Conservation (phyloP, 1,140 invertebrate genomes). For the Saccostrea echinata region DNA sequence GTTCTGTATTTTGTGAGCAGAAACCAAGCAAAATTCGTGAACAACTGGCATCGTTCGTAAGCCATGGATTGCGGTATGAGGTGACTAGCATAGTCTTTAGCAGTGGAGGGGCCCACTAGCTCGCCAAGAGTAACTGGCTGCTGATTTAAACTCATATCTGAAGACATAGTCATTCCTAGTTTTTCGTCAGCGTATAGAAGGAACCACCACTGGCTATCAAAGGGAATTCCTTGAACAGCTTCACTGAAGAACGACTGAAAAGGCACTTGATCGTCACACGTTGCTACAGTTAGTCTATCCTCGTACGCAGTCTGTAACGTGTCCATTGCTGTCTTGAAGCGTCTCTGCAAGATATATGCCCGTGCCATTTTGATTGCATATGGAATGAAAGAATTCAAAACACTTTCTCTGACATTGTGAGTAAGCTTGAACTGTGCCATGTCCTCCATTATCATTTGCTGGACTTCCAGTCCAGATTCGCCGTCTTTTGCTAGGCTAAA, state of each 20-base stretch:
- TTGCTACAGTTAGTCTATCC: conserved; percentile 50
- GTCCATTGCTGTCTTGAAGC: conserved; percentile 49
- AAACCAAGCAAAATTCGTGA: conserved; percentile 41
- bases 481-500: conserved; percentile 36
- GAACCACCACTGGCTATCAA: conserved; percentile 54
- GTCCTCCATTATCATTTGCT: conserved; percentile 17
- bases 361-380: conserved; percentile 43
- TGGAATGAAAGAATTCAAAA: conserved; percentile 49
- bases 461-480: conserved; percentile 5
- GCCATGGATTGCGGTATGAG: conserved; percentile 50
- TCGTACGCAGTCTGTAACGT: conserved; percentile 54
- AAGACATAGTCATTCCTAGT: conserved; percentile 44
- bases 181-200: conserved; percentile 47
- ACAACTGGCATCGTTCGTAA: conserved; percentile 39
- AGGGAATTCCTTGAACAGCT: conserved; percentile 33
- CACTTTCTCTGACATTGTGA: conserved; percentile 42
- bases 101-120: conserved; percentile 37
- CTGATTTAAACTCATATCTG: conserved; percentile 46
- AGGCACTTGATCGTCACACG: conserved; percentile 56
- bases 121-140: conserved; percentile 50
- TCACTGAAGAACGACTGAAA: conserved; percentile 52
- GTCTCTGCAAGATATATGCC: conserved; percentile 19
- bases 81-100: conserved; percentile 26
- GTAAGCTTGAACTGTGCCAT: conserved; percentile 36
- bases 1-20: conserved; percentile 42